These are phyloP conservation scores for Phylloscopus trochilus DNA, from an alignment of 2,113 vertebrate genomes.

Conservation along the genomic window DNA sequence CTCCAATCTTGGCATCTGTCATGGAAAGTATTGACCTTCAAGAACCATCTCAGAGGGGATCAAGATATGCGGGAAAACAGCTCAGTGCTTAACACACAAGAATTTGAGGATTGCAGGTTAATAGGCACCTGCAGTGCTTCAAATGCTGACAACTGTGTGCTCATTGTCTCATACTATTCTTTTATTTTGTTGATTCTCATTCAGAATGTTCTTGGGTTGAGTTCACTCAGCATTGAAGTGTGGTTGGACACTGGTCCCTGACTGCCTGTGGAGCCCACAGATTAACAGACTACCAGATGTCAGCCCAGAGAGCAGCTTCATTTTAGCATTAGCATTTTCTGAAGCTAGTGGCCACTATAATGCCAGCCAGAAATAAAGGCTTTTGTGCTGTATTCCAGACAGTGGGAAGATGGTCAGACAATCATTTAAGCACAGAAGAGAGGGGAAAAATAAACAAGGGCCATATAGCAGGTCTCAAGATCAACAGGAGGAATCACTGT, in stretches of 20 bases:
- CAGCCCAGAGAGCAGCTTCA: background rate
- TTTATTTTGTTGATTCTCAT: background rate
- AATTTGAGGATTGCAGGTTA: background rate
- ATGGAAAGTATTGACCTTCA: background rate
- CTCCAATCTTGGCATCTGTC: background rate
- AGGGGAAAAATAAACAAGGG: background rate
- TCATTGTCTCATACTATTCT: background rate
- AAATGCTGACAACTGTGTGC: background rate
- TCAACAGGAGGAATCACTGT: background rate
- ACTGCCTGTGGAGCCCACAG: background rate
- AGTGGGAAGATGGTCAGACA: background rate
- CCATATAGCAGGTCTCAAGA: fast-evolving
- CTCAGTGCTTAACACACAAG: background rate
- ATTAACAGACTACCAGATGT: background rate
- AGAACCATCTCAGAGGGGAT: background rate
- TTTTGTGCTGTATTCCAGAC: background rate
- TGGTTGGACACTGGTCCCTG: background rate
- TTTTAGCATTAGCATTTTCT: background rate
- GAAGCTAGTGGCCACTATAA: background rate
- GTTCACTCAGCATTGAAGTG: background rate
- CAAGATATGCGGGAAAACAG: background rate
- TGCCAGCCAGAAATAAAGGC: background rate
- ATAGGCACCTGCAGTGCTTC: background rate
- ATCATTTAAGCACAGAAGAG: background rate
- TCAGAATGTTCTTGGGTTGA: background rate